Evolutionary conservation across 2,113 vertebrate genomes (phyloP).

Genomic region (Nipponia nippon): DNA sequence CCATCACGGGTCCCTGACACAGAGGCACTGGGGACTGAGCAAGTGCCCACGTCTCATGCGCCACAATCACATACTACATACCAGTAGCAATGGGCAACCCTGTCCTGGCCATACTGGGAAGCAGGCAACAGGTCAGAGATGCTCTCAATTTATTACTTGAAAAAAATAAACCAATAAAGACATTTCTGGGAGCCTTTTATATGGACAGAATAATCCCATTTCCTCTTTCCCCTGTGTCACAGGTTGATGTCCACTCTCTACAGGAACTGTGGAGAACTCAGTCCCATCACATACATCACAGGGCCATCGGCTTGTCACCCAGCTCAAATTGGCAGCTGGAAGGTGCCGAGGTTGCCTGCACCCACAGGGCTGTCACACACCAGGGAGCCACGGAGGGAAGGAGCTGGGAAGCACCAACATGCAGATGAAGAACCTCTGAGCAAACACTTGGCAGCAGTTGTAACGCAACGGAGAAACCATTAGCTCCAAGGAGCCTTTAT

Average conservation of each 20-base stretch:
- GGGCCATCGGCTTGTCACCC: neutral
- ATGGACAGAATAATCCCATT: neutral
- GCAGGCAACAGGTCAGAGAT: neutral
- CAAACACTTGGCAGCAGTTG: neutral
- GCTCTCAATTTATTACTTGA: neutral
- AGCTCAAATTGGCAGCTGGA: neutral
- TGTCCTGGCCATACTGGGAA: neutral
- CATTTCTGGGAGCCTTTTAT: neutral
- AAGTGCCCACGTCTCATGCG: rapidly evolving
- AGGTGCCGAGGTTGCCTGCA: neutral
- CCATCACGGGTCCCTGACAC: rapidly evolving
- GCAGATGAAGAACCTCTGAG: neutral
- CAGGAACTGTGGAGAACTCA: neutral
- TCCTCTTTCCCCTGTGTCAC: neutral
- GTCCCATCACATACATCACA: neutral
- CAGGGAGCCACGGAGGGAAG: neutral
- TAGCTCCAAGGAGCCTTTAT: neutral
- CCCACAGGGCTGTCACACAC: neutral
- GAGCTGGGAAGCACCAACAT: neutral
- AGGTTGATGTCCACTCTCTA: neutral
- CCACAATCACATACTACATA: rapidly evolving
- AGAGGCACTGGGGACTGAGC: neutral
- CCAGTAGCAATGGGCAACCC: neutral
- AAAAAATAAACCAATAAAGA: neutral
- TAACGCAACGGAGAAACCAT: neutral